Evolutionary conservation across 2,888 invertebrate species (phyloP), one percentile per base, ranked within the genome.

Genomic region (Dasypolia templi): DNA sequence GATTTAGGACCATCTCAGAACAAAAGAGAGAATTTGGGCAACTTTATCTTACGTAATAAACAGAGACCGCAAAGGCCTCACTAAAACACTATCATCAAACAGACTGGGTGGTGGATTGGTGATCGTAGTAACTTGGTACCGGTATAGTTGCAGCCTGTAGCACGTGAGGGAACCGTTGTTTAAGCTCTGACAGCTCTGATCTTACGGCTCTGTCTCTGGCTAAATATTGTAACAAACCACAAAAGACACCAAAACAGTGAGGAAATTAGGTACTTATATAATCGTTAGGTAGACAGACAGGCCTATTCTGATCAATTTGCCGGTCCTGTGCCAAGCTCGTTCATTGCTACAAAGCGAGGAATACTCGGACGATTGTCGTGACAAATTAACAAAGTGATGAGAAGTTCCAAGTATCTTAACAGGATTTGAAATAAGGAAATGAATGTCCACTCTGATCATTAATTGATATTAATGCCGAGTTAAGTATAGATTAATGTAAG

Each of bases 381-480:
- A 49, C 22, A 42, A 32, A 56, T 74, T 12, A 74, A 49, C 4
- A 51, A 59, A 51, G 12, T 29, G 22, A 56, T 46, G 44, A 19
- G 59, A 53, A 49, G 53, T 55, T 51, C 35, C 39, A 5, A 46
- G 12, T 22, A 42, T 12, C 19, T 14, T 39, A 51, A 58, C n/a
- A 49, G 22, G 12, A 32, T 26, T 63, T 64, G 4, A 32, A 59
- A 44, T 39, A 55, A 26, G 32, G 12, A 67, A 67, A 55, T 79
- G 26, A 73, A 67, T 67, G 44, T 26, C n/a, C 39, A 32, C 26
- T 53, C 32, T 26, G 29, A 66, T 53, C 64, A 44, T 42, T 67
- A 55, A 55, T 55, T 59, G 42, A 74, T 66, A 59, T 64, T 42
- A 42, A 65, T 66, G 51, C 29, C 51, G 49, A 78, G 42, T 55